Base-by-base conservation (phyloP, 37 sponge, comb jelly and placozoan genomes). In the Ephydatia muelleri region DNA sequence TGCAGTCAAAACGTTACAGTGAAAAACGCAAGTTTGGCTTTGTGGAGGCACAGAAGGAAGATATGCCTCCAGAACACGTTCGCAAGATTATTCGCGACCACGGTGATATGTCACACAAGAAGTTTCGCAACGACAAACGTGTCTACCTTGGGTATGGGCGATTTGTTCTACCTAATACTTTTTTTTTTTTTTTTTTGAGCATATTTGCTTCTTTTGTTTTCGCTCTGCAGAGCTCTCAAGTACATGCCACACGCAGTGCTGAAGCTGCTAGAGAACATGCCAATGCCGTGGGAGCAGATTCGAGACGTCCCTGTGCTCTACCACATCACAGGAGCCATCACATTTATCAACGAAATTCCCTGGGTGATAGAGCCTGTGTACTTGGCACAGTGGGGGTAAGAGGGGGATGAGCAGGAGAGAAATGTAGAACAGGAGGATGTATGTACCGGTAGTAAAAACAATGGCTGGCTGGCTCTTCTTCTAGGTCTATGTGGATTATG, bases 281-380 rank as follows among this genome's bases (percentile, higher is more conserved):
- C 99, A 6, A 99, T 99, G 99, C 99, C 99, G 1, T 99, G 99
- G 99, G 99, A 99, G 79, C 97, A 96, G 93, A 99, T 99, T 36
- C 73, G 99, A 28, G 97, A 97, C 73, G 97, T 99, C 23, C 70
- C 90, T 33, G 97, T 97, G 48, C 65, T 99, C 22, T 99, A 99
- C 71, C 99, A 99, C 88, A 99, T 99, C 78, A 99, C 99, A 22
- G 99, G 99, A 33, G 99, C 99, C 72, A 99, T 99, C 88, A 93
- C 97, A 35, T 99, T 99, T 87, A 87, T 99, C 35, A 99, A 99
- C 65, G 99, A 99, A 84, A 99, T 99, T 26, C 99, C 99, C 22
- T 99, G 97, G 97, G 97, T 96, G 25, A 88, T 92, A 8, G 99
- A 99, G 81, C 99, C 99, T 3, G 68, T 97, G 64, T 99, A 97